Conservation (phyloP, 2,888 invertebrate genomes). For the Drosophila fungiperda region DNA sequence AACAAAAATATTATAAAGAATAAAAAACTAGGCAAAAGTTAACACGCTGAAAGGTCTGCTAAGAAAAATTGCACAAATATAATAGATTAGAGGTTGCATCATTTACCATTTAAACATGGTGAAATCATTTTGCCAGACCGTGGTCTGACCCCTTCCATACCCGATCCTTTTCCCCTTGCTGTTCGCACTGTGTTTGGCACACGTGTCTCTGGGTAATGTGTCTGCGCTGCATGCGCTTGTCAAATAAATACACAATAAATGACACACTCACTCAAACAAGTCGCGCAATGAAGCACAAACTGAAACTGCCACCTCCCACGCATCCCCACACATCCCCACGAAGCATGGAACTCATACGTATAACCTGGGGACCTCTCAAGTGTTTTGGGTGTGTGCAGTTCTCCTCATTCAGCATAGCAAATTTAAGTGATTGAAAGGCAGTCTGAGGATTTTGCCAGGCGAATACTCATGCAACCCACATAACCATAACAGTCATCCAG, state of each 20-base stretch:
- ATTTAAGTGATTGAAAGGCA: slow-evolving; percentile 67
- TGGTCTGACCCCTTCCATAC: background rate
- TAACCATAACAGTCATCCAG: slow-evolving; percentile 46
- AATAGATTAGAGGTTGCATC: slow-evolving; percentile 60
- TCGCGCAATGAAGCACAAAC: slow-evolving; percentile 37
- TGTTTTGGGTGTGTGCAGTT: slow-evolving; percentile 37
- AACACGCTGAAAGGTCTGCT: slow-evolving; percentile 26
- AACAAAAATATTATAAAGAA: slow-evolving; percentile 12
- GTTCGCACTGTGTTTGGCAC: slow-evolving; percentile 12
- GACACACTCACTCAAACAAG: slow-evolving; percentile 65
- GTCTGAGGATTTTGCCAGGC: slow-evolving; percentile 27
- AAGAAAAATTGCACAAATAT: slow-evolving; percentile 53
- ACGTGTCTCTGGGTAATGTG: slow-evolving; percentile 46
- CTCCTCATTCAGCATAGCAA: slow-evolving; percentile 33
- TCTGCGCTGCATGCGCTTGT: slow-evolving; percentile 62
- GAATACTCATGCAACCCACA: slow-evolving; percentile 17
- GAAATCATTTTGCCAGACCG: slow-evolving; percentile 31
- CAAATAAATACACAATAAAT: slow-evolving; percentile 75
- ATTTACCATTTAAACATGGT: slow-evolving; percentile 59
- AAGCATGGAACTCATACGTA: slow-evolving; percentile 13
- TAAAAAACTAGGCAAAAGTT: slow-evolving; percentile 40
- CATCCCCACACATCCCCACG: background rate
- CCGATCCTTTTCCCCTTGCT: background rate
- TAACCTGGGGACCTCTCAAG: slow-evolving; percentile 55
- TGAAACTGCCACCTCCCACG: background rate